Evolutionary conservation across 2,888 invertebrate species (phyloP).

Genomic region (Mongoloraphidia duomilia): DNA sequence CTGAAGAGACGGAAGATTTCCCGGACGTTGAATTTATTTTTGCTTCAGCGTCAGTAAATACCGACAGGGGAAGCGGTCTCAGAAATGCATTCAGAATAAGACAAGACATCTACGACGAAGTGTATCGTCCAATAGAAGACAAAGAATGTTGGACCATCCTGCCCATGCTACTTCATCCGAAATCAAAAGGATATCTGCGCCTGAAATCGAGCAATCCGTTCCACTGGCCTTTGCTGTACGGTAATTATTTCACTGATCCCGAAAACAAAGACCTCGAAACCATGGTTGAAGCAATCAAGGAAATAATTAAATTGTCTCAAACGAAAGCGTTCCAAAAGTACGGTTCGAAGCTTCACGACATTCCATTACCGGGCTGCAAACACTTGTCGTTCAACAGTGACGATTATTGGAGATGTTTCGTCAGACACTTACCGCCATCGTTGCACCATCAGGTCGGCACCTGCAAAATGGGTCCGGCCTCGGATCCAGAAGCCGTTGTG

Average conservation of each 20-base stretch:
- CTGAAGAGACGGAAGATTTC: constrained; percentile 34
- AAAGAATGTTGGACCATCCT: constrained; percentile 34
- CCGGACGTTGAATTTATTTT: constrained; percentile 54
- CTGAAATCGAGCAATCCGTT: constrained; percentile 37
- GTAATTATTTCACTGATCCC: constrained; percentile 38
- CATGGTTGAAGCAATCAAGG: constrained; percentile 38
- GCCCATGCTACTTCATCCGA: constrained; percentile 42
- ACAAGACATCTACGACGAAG: constrained; percentile 31
- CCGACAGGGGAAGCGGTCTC: constrained; percentile 33
- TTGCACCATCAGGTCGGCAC: constrained; percentile 56
- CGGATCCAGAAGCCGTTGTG: constrained; percentile 44
- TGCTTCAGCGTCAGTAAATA: constrained; percentile 37
- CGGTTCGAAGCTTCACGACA: constrained; percentile 39
- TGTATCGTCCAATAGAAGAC: constrained; percentile 30
- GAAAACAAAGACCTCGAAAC: constrained; percentile 30
- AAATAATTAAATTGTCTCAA: constrained; percentile 30
- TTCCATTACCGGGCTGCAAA: constrained; percentile 39
- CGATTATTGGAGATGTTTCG: constrained; percentile 51
- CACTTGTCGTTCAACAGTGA: constrained; percentile 39
- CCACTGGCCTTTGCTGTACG: constrained; percentile 42
- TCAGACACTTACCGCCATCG: constrained; percentile 42
- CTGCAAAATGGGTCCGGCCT: constrained; percentile 49
- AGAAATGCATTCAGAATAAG: constrained; percentile 23
- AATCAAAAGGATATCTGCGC: constrained; percentile 34
- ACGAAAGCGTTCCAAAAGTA: constrained; percentile 37